Conservation (phyloP, 2,797 vertebrate genomes). For the Enteromius fasciolatus region DNA sequence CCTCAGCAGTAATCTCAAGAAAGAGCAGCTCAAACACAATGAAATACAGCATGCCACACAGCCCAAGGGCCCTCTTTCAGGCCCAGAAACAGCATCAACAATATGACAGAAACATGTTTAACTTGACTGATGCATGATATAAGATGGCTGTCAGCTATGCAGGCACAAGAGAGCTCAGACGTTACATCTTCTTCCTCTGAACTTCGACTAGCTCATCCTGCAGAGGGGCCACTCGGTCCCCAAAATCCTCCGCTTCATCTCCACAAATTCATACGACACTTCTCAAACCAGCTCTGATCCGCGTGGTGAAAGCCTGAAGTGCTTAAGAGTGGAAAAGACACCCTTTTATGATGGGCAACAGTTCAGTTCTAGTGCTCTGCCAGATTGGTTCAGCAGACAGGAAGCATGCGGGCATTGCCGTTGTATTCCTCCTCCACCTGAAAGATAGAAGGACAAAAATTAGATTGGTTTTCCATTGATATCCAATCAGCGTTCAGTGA, state of each 20-base stretch:
- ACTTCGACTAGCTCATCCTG: neutral
- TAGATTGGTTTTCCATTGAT: neutral
- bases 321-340: conserved; percentile 50
- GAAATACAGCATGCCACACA: conserved; percentile 5
- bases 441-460: neutral
- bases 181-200: conserved; percentile 23
- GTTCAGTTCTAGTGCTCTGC: conserved; percentile 31
- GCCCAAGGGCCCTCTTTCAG: neutral
- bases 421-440: conserved; percentile 84
- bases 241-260: neutral
- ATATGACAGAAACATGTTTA: conserved; percentile 28
- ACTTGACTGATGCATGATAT: conserved; percentile 40
- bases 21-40: conserved; percentile 62
- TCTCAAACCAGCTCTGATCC: conserved; percentile 20
- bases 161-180: conserved; percentile 15
- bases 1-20: conserved; percentile 49
- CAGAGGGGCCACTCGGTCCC: neutral
- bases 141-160: conserved; percentile 51
- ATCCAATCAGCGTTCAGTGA: neutral
- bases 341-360: conserved; percentile 51
- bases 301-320: conserved; percentile 53
- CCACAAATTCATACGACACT: neutral
- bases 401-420: conserved; percentile 71
- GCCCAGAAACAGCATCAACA: conserved; percentile 41
- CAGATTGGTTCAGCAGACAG: conserved; percentile 71